phyloP scores from a whole-genome alignment of 2,113 vertebrate genomes.

The Corythaixoides concolor region DNA sequence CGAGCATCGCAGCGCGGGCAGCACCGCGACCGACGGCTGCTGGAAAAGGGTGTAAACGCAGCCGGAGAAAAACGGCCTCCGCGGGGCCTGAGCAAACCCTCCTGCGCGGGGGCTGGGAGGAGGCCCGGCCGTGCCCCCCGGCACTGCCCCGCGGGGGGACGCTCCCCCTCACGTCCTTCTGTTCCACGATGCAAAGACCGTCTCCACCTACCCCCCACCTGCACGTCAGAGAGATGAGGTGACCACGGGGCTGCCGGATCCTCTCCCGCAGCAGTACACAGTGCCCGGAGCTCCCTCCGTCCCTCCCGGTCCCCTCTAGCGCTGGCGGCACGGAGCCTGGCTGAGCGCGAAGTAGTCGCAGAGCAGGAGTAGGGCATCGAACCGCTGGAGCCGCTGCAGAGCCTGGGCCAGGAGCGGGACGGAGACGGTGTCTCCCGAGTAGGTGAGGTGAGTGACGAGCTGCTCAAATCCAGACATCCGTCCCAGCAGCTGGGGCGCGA shows the following conservation, averaged over 20 bases:
- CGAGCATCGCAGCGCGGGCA: accelerated
- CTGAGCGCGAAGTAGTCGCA: slow-evolving; percentile 25
- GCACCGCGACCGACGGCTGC: no score
- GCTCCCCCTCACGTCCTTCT: accelerated
- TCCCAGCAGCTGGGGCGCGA: not conserved
- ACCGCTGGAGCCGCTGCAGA: slow-evolving; percentile 53
- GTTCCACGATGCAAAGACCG: not conserved
- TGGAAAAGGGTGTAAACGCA: not conserved
- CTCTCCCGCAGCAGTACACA: not conserved
- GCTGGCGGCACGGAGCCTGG: not conserved
- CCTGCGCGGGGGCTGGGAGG: accelerated
- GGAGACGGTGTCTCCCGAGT: not conserved
- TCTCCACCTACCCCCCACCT: accelerated
- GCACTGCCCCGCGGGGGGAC: not conserved
- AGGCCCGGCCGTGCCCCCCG: not conserved
- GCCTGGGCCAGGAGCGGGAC: slow-evolving; percentile 32
- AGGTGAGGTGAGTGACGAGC: slow-evolving; percentile 30
- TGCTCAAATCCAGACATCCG: slow-evolving; percentile 50
- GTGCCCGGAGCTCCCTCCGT: not conserved
- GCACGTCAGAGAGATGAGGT: not conserved
- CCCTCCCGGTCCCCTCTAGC: not conserved
- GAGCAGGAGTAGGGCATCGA: slow-evolving; percentile 55
- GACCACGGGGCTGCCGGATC: not conserved
- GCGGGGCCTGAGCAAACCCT: not conserved
- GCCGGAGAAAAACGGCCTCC: not conserved